Evolutionary conservation across 2,797 vertebrate genomes (phyloP).

Genomic region (Peromyscus melanophrys): DNA sequence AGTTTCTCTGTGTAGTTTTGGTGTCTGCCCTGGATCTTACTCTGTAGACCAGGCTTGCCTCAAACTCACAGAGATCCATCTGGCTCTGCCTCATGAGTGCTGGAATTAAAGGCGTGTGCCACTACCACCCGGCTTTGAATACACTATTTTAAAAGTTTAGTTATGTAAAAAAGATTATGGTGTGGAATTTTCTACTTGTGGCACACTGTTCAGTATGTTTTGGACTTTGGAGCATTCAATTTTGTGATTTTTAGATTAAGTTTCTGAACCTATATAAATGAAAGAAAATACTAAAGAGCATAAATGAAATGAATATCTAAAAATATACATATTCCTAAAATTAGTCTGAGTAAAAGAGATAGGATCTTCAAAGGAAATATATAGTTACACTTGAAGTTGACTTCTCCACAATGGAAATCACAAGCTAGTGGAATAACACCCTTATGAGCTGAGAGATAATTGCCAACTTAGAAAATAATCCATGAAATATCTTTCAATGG

Average conservation of each 20-base stretch:
- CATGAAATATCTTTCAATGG: slow-evolving; percentile 23
- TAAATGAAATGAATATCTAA: slow-evolving; percentile 37
- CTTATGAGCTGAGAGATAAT: slow-evolving; percentile 28
- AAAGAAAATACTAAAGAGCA: background rate
- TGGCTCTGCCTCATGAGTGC: too few species aligned
- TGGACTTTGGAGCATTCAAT: background rate
- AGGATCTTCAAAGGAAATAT: slow-evolving; percentile 53
- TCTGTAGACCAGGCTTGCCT: too few species aligned
- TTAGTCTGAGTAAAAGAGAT: slow-evolving; percentile 14
- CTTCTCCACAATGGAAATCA: background rate
- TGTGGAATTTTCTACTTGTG: background rate
- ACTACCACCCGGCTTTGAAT: background rate
- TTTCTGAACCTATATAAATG: background rate
- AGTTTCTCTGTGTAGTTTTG: too few species aligned
- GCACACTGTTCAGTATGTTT: background rate
- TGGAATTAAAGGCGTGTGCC: too few species aligned
- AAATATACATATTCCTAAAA: slow-evolving; percentile 31
- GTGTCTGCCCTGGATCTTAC: too few species aligned
- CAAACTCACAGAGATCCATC: too few species aligned
- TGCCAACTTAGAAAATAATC: slow-evolving; percentile 6
- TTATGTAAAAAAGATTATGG: background rate
- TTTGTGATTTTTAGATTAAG: background rate
- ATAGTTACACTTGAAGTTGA: slow-evolving; percentile 16
- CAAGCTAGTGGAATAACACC: background rate
- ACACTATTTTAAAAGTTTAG: background rate